Base-by-base conservation (phyloP, 2,113 vertebrate genomes). In the Oryzias woworae region DNA sequence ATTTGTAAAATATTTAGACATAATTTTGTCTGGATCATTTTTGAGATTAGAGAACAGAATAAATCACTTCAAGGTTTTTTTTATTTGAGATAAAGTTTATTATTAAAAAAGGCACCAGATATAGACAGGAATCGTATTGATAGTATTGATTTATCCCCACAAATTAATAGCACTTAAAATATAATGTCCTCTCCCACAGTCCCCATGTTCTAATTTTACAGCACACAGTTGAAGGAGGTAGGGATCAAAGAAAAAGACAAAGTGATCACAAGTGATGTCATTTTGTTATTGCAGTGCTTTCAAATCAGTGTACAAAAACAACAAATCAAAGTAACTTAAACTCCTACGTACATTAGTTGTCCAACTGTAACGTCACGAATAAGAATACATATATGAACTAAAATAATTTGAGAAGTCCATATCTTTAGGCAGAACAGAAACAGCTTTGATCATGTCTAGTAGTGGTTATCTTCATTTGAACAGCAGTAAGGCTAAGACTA, bases 81-180 rank as follows among this genome's bases (percentile, higher is more conserved):
- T 5, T 23, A 14, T 61, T 83, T 78, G 14, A 59, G 18, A 20
- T 49, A 49, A 58, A 53, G 70, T 85, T 85, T 77, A 83, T 89
- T 81, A 78, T 50, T 80, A 82, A 87, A 88, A 88, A 89, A 89
- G 83, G 87, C 87, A 89, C 87, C 80, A 82, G 83, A 89, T 82
- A 86, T 83, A 86, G 80, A 77, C 80, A 78, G 80, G 80, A 78
- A 76, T 77, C 64, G 66, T 71, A 90, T 77, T 78, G 65, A 89
- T 56, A 82, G 61, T 81, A 64, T 88, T 81, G 79, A 87, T 83
- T 86, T 82, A 83, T 81, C 77, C 14, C 60, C 75, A 86, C 76
- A 85, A 80, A 89, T 90, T 75, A 67, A 92, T 89, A 95, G 94
- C 93, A 94, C 94, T 94, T 94, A 89, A 88, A 89, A 87, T 80